phyloP scores from a whole-genome alignment of 2,888 invertebrate genomes.

The Apodemia duryi region DNA sequence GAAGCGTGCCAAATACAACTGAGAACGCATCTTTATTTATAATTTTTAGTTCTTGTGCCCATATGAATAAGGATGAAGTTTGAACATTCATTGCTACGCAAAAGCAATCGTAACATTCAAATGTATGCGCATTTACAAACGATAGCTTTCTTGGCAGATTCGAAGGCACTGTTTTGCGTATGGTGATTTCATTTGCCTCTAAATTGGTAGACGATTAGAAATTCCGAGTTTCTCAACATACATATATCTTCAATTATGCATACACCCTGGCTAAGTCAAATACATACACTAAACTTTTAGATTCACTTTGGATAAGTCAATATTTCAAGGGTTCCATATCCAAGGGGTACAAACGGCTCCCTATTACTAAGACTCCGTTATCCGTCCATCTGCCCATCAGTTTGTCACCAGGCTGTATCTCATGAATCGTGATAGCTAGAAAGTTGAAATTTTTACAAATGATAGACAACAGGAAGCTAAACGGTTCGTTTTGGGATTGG shows the following conservation, averaged over 20 bases:
- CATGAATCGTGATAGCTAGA: too few relatives aligned
- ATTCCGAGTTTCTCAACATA: neutral
- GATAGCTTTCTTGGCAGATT: constrained; percentile 20
- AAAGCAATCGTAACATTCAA: constrained; percentile 15
- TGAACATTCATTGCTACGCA: constrained; percentile 7
- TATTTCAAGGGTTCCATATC: too few relatives aligned
- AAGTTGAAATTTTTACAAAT: too few relatives aligned
- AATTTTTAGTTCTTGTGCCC: neutral
- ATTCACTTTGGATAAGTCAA: too few relatives aligned
- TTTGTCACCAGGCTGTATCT: too few relatives aligned
- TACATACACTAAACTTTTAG: too few relatives aligned
- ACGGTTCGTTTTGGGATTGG: too few relatives aligned
- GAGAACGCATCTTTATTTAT: constrained; percentile 12
- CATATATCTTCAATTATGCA: neutral
- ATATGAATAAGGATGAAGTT: constrained; percentile 15
- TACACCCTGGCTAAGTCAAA: neutral
- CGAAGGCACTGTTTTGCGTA: constrained; percentile 5
- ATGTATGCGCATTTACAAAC: constrained; percentile 17
- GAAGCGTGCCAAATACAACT: constrained; percentile 4
- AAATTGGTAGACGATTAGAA: constrained; percentile 10
- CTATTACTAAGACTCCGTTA: too few relatives aligned
- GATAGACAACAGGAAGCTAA: too few relatives aligned
- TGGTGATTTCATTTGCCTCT: constrained; percentile 16
- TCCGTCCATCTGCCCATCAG: too few relatives aligned
- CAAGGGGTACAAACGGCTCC: too few relatives aligned